Evolutionary conservation across 2,797 vertebrate species (phyloP), one percentile per base, ranked within the genome.

Genomic region (Psittacula derbiana): DNA sequence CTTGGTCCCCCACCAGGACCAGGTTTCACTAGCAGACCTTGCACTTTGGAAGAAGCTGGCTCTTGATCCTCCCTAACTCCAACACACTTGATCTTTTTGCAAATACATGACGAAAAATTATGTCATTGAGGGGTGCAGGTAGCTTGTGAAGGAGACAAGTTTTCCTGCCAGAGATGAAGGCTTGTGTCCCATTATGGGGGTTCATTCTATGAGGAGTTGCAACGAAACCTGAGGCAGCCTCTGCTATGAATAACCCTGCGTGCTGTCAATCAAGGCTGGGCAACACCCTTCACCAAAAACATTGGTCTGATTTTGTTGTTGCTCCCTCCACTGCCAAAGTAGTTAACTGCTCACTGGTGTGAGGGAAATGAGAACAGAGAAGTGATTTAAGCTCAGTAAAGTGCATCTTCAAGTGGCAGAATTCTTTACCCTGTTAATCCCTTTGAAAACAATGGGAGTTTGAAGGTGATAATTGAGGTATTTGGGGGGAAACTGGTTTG

Each of bases 111-210:
- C 36, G 50, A 65, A 52, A 73, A 50, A 5, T 6, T 5, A 11
- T 10, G 12, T 1, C 46, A 52, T 16, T 46, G 60, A 19, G n/a
- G 55, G 19, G 20, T 19, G 8, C 74, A 33, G 49, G n/a, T 24
- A 49, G 69, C 41, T 67, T 0, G 4, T 19, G 44, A 18, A 16
- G 67, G 28, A n/a, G 52, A 23, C 1, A 13, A 40, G 19, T 9
- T 50, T 36, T 50, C n/a, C 16, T 0, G 0, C 16, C 38, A 16
- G 43, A 3, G 11, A 23, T 40, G 30, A 6, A 28, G 40, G 36
- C 64, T 7, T 6, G n/a, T 9, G 52, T 20, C 30, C 46, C 3
- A 1, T 16, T 36, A 58, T 25, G 33, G 15, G 23, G 11, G 33
- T 16, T 58, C 57, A 58, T 58, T 58, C 33, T 36, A 3, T 23